These are phyloP conservation scores for Pachyseris speciosa DNA, from an alignment of 64 coral and sea anemone genomes.

Conservation along the genomic window DNA sequence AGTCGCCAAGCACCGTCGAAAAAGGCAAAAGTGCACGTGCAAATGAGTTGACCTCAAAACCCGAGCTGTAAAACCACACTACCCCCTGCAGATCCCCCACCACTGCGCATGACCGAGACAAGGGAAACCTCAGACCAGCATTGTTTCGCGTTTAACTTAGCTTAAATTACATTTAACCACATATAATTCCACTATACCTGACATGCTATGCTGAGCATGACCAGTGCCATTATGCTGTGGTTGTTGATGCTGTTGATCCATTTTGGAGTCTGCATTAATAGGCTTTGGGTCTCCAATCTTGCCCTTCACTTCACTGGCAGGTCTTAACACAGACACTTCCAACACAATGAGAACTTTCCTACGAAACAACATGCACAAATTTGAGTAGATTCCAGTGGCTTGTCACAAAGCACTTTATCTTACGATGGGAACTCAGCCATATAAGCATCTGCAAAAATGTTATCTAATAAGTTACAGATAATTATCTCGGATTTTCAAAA, in stretches of 20 bases:
- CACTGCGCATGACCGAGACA: too few species aligned
- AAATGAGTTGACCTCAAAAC: too few species aligned
- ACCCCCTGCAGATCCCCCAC: too few species aligned
- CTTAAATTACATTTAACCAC: too few species aligned
- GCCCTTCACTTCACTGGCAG: slow-evolving; percentile 77
- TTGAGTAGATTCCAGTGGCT: background rate
- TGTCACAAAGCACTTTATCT: background rate
- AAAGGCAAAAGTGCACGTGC: too few species aligned
- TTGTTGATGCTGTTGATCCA: background rate
- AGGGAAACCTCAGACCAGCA: too few species aligned
- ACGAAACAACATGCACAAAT: background rate
- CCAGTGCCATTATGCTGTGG: slow-evolving; percentile 61
- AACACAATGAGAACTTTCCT: slow-evolving; percentile 97
- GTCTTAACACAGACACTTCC: slow-evolving; percentile 76
- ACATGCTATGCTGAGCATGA: background rate
- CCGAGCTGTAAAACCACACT: too few species aligned
- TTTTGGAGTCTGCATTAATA: slow-evolving; percentile 31
- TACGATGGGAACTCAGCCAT: too few species aligned
- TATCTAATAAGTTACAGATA: too few species aligned
- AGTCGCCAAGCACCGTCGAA: too few species aligned
- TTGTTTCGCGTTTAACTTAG: background rate
- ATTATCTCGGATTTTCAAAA: too few species aligned
- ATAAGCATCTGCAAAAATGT: background rate
- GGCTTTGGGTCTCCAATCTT: slow-evolving; percentile 92
- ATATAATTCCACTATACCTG: slow-evolving; percentile 8